Evolutionary conservation across 2,113 vertebrate species (phyloP).

Genomic region (Esox niger): DNA sequence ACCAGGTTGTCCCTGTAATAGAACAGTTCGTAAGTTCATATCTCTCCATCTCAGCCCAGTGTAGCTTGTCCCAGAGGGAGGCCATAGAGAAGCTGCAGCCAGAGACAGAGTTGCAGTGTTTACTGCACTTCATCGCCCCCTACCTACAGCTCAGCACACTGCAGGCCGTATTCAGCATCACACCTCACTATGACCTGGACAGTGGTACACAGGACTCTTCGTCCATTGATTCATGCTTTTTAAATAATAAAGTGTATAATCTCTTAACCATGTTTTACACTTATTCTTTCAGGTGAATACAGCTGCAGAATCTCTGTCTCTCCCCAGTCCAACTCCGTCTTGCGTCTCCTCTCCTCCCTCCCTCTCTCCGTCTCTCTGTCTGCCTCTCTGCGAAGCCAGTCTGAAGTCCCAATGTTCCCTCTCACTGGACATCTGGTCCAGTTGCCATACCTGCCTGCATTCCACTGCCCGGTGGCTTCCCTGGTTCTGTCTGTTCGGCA

Average conservation of each 20-base stretch:
- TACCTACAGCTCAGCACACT: conserved; percentile 30
- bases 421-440: conserved; percentile 16
- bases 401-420: neutral
- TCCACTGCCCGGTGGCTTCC: conserved; percentile 5
- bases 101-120: conserved; percentile 44
- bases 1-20: too few relatives aligned
- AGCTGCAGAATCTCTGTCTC: conserved; percentile 23
- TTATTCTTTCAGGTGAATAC: conserved; percentile 27
- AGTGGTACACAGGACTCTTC: conserved; percentile 2
- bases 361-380: conserved; percentile 27
- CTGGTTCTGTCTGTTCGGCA: conserved; percentile 18
- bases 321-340: conserved; percentile 22
- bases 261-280: neutral
- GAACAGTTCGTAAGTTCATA: neutral
- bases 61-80: conserved; percentile 52
- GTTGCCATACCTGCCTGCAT: conserved; percentile 10
- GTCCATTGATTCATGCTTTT: neutral
- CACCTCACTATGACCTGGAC: conserved; percentile 6
- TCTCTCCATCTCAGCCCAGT: conserved; percentile 50
- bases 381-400: conserved; percentile 21
- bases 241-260: neutral
- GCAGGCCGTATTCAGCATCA: conserved; percentile 21
- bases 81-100: conserved; percentile 53
- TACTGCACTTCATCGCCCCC: conserved; percentile 58
- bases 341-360: conserved; percentile 26